These are phyloP conservation scores for Hormiphora californensis DNA, from an alignment of 37 sponge, comb jelly and placozoan species.

Conservation along the genomic window DNA sequence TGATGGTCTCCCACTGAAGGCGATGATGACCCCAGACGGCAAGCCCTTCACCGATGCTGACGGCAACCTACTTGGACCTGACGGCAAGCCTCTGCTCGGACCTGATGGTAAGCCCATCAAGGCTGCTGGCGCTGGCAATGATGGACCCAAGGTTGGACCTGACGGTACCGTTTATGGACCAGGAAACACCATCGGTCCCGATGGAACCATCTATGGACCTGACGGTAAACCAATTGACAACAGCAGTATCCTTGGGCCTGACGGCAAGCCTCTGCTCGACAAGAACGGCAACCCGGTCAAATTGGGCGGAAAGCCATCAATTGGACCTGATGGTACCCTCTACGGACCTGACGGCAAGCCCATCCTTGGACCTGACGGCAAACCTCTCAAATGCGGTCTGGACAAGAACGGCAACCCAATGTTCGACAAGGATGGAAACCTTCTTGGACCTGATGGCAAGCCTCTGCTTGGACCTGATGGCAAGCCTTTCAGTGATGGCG, in stretches of 20 bases:
- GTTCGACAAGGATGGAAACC: conserved; percentile 26
- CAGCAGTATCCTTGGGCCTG: conserved; percentile 14
- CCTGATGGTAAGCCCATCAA: conserved; percentile 27
- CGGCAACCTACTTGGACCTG: conserved; percentile 46
- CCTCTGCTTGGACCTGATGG: conserved; percentile 18
- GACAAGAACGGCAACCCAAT: background rate
- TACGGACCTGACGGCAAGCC: conserved; percentile 19
- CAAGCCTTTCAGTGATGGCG: background rate
- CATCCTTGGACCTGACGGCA: background rate
- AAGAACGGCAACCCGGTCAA: background rate
- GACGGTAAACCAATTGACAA: conserved; percentile 25
- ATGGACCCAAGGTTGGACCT: conserved; percentile 43
- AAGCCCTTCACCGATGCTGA: conserved; percentile 45
- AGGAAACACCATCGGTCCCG: conserved; percentile 40
- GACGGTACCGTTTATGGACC: conserved; percentile 44
- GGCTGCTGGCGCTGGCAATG: background rate
- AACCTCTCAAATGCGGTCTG: background rate
- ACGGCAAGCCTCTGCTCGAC: background rate
- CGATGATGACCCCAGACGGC: conserved; percentile 45
- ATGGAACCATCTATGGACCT: conserved; percentile 48
- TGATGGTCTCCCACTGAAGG: conserved; percentile 48
- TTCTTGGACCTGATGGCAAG: conserved; percentile 19
- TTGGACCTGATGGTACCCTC: conserved; percentile 4
- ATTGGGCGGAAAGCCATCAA: background rate
- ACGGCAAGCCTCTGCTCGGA: conserved; percentile 32